A percentile compares a stretch with the other conserved stretches of the same genome.
These are phyloP conservation scores for Callimorpha dominula DNA, from an alignment of 2,888 invertebrate genomes.

Conservation along the genomic window DNA sequence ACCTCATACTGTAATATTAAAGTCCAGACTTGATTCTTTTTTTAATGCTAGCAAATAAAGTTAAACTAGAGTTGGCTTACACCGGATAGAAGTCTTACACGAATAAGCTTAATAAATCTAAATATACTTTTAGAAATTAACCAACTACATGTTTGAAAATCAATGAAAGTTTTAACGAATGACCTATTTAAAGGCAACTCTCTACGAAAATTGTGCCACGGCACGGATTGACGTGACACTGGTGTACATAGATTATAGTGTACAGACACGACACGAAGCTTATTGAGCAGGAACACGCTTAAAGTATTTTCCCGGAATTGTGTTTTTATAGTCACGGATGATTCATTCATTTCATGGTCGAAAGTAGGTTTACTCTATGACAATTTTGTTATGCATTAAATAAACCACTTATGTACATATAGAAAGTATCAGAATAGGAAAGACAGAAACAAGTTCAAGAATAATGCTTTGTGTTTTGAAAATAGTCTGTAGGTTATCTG, in stretches of 20 bases:
- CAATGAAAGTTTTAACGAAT: background rate
- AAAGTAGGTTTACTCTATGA: background rate
- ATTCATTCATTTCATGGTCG: background rate
- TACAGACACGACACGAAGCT: conserved; percentile 12
- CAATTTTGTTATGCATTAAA: too few relatives aligned
- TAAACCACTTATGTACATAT: too few relatives aligned
- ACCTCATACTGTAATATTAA: too few relatives aligned
- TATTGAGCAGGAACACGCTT: conserved; percentile 11
- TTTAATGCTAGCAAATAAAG: background rate
- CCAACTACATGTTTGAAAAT: background rate
- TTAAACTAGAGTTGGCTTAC: too few relatives aligned
- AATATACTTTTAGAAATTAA: background rate
- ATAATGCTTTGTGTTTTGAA: too few relatives aligned
- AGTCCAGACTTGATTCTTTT: background rate
- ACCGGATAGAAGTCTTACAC: background rate
- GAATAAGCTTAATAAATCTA: background rate
- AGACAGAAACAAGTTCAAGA: too few relatives aligned
- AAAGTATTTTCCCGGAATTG: background rate
- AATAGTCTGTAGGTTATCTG: too few relatives aligned
- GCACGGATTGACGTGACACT: conserved; percentile 10
- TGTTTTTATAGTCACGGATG: background rate
- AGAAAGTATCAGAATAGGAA: too few relatives aligned
- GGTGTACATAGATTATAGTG: conserved; percentile 12
- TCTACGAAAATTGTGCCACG: conserved; percentile 1
- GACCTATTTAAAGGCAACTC: conserved; percentile 6